Evolutionary conservation across 1,140 invertebrate species (phyloP).

Genomic region (Caenorhabditis tropicalis): DNA sequence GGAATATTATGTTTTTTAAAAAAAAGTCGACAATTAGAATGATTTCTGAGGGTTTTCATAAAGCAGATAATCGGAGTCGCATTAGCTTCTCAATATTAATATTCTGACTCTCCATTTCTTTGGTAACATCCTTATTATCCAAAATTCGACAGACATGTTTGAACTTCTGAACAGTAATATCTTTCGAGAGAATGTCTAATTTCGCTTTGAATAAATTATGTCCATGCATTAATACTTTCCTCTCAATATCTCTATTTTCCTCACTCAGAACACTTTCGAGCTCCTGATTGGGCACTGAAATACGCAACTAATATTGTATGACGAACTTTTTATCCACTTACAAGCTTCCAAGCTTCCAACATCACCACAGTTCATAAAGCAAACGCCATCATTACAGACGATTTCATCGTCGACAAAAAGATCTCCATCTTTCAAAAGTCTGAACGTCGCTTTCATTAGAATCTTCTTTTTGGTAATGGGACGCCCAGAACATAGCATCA

Average conservation of each 20-base stretch:
- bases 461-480: not conserved
- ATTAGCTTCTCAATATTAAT: not conserved
- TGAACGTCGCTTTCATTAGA: not conserved
- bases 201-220: not conserved
- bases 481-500: not conserved
- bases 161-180: not conserved
- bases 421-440: not conserved
- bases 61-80: not conserved
- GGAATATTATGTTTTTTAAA: too few species aligned
- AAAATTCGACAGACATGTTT: not conserved
- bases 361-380: not conserved
- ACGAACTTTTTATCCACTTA: not conserved
- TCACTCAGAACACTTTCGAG: not conserved
- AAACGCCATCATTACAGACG: not conserved
- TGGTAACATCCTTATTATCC: not conserved
- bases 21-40: too few species aligned
- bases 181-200: not conserved
- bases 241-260: not conserved
- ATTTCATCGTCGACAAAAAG: not conserved
- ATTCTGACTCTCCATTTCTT: not conserved
- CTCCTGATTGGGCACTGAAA: constrained; percentile 4
- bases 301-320: not conserved
- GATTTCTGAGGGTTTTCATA: not conserved
- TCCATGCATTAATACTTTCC: not conserved
- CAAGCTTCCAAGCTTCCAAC: not conserved